Conservation (phyloP, 2,888 invertebrate species). For the Xestia c-nigrum region DNA sequence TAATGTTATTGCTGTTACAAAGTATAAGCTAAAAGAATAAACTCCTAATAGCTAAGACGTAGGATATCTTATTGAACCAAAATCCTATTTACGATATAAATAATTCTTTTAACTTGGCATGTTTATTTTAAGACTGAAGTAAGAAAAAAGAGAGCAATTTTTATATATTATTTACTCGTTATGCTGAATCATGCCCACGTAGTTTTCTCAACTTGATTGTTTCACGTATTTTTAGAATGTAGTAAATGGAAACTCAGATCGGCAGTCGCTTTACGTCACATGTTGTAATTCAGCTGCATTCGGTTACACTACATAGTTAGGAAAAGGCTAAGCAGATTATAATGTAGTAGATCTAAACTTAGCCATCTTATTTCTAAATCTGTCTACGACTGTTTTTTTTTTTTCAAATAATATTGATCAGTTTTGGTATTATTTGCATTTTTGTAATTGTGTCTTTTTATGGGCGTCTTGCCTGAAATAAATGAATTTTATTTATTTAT, state of each 20-base stretch:
- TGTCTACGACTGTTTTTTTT: not conserved
- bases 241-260: not conserved
- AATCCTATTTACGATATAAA: constrained; percentile 34
- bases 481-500: too few relatives aligned
- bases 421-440: too few relatives aligned
- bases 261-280: not conserved
- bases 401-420: not conserved
- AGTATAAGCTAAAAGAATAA: constrained; percentile 38
- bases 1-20: constrained; percentile 48
- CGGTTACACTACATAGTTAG: not conserved
- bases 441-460: too few relatives aligned
- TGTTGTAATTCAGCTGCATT: not conserved
- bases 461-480: too few relatives aligned
- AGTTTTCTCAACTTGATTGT: not conserved
- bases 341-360: not conserved
- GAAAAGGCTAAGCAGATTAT: not conserved
- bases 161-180: not conserved
- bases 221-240: not conserved
- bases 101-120: constrained; percentile 30
- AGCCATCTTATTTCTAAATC: not conserved
- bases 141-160: not conserved
- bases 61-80: constrained; percentile 44
- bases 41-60: constrained; percentile 39
- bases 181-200: not conserved
- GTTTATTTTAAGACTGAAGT: not conserved